Conservation (phyloP, 2,797 vertebrate species). For the Neosilurus mollespiculum region DNA sequence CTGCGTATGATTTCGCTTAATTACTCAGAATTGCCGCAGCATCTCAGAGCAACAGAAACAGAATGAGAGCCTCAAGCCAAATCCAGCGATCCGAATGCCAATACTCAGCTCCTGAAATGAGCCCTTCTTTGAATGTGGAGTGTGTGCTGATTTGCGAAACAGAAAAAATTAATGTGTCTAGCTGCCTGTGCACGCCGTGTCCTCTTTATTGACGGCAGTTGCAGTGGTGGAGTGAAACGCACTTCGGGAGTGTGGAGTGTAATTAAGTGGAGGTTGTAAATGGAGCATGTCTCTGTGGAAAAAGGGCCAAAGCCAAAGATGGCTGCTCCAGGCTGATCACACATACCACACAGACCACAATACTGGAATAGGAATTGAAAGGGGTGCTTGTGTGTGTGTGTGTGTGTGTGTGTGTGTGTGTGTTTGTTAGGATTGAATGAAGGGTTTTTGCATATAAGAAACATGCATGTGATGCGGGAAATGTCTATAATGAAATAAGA, state of each 20-base stretch:
- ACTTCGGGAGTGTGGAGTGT: constrained; percentile 58
- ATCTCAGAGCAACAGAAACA: constrained; percentile 68
- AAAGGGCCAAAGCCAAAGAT: constrained; percentile 49
- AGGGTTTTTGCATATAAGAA: not conserved
- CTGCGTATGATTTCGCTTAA: constrained; percentile 54
- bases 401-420: not conserved
- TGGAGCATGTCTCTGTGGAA: constrained; percentile 60
- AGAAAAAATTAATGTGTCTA: constrained; percentile 52
- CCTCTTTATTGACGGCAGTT: constrained; percentile 53
- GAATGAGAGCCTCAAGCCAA: constrained; percentile 64
- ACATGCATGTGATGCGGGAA: not conserved
- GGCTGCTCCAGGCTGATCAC: constrained; percentile 28
- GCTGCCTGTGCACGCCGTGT: constrained; percentile 46
- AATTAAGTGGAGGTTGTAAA: constrained; percentile 67
- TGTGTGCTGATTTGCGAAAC: constrained; percentile 37
- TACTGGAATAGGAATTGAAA: not conserved
- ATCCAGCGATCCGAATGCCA: constrained; percentile 70
- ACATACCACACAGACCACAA: constrained; percentile 22
- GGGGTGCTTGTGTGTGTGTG: not conserved
- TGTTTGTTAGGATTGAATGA: not conserved
- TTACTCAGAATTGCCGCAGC: constrained; percentile 63
- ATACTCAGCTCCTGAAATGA: constrained; percentile 67
- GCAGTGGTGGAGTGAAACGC: constrained; percentile 47
- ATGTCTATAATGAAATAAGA: not conserved
- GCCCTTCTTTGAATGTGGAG: constrained; percentile 35